Evolutionary conservation across 2,888 invertebrate species (phyloP), one percentile per base, ranked within the genome.

Genomic region (Mesorhabditis belari): DNA sequence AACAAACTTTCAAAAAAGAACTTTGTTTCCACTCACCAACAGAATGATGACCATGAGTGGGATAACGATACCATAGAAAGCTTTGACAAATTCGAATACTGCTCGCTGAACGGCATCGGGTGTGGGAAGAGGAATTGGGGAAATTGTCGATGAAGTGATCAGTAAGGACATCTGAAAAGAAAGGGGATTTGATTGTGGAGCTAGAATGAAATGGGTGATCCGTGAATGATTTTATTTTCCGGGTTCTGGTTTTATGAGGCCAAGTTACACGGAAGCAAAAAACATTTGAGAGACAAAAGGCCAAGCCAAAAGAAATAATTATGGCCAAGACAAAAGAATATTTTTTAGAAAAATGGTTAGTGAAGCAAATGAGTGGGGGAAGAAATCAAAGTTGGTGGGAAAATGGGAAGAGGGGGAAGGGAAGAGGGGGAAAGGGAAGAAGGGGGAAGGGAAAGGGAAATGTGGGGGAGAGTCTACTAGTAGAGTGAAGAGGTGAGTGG

Each of bases 21-120:
- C 17, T 28, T 51, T 26, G 44, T 3, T 4, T 23, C n/a, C 3
- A 4, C 71, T 67, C 51, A 77, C 77, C 61, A 74, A 53, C 24
- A 77, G 62, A 52, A 77, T 69, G 29, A 74, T 61, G 21, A 77
- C 70, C 77, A 77, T 77, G 6, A 74, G 49, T 2, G 77, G 77
- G 49, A 77, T 70, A 17, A 77, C 63, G 67, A 69, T 73, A 12
- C 66, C 59, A 61, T 77, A 77, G 58, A 74, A 66, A 35, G 57
- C 60, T 49, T 66, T 65, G 28, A 70, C 61, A 19, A 49, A 19
- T 24, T 58, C 56, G 44, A 66, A 53, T n/a, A n/a, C n/a, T n/a
- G n/a, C n/a, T n/a, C n/a, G n/a, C n/a, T n/a, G n/a, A n/a, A n/a
- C n/a, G n/a, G n/a, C n/a, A n/a, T n/a, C n/a, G n/a, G n/a, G n/a